Conservation (phyloP, 37 sponge, comb jelly and placozoan genomes). For the Petrosia ficiformis region DNA sequence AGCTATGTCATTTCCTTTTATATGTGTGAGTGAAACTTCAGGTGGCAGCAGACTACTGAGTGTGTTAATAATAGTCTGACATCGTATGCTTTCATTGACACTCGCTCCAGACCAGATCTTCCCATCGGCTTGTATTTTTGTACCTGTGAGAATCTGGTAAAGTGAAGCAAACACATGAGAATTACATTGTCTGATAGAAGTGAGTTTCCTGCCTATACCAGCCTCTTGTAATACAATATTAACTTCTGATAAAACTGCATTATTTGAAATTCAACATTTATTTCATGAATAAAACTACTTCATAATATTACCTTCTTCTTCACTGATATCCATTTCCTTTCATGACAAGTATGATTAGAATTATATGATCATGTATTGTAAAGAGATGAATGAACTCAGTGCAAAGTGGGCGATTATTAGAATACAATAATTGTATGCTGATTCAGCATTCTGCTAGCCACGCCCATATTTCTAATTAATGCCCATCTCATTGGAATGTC, state of each 20-base stretch:
- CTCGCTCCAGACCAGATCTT: not conserved
- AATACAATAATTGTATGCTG: too few relatives aligned
- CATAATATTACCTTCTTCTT: too few relatives aligned
- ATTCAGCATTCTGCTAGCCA: too few relatives aligned
- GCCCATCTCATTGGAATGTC: too few relatives aligned
- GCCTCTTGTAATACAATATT: constrained; percentile 13
- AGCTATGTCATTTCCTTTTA: not conserved
- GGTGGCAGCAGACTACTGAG: not conserved
- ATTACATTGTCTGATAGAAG: constrained; percentile 21
- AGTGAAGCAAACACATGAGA: constrained; percentile 12
- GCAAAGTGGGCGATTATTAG: too few relatives aligned
- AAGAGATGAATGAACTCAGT: too few relatives aligned
- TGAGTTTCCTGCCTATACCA: not conserved
- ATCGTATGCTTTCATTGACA: not conserved
- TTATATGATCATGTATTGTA: too few relatives aligned
- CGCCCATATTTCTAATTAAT: too few relatives aligned
- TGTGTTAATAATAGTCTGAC: not conserved
- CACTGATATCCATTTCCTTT: too few relatives aligned
- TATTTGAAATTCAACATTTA: not conserved
- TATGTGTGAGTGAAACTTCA: not conserved
- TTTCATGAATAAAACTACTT: too few relatives aligned
- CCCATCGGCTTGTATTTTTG: not conserved
- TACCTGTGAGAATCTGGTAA: constrained; percentile 16
- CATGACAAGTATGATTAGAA: too few relatives aligned
- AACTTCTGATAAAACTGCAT: constrained; percentile 8